Base-by-base conservation (phyloP, 2,113 vertebrate species). In the Ancistrus triradiatus region DNA sequence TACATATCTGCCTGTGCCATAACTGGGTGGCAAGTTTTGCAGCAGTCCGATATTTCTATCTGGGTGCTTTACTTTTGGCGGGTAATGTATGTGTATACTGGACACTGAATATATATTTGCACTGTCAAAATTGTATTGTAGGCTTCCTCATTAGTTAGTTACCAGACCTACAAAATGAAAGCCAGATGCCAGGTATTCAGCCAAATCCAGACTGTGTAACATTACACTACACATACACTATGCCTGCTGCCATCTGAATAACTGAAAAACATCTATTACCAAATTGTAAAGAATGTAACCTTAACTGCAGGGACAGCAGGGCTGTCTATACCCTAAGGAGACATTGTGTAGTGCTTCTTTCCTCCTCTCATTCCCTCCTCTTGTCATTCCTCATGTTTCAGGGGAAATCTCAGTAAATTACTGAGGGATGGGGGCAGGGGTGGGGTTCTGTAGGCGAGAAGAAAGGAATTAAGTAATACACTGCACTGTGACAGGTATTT, bases 221-320 rank as follows among this genome's bases (percentile, higher is more conserved):
- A 22, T 58, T 58, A 63, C 37, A 51, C 52, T 28, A 9, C 53
- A 37, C 38, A 55, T 10, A 69, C 44, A 63, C n/a, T 27, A 22
- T 33, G 51, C 25, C 59, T 69, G 25, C 66, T 68, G 64, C 64
- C 59, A 28, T 44, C 25, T 42, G 35, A 42, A 66, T 13, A 66
- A 38, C 55, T 25, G 17, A 66, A 47, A 38, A 58, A 28, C 44
- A 42, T 50, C 53, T 40, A 66, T 49, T 58, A 22, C 55, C 64
- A 25, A 58, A 42, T 14, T 57, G 14, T 40, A 50, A 15, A 48
- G 17, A 66, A 50, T 66, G 64, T 59, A 66, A 66, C 64, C 53
- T 59, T 66, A 66, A 66, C 64, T 66, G 17, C 4, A 59, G 24
- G 35, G 64, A 66, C 64, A 70, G 62, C 68, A 64, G 60, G 68